phyloP scores from a whole-genome alignment of 2,797 vertebrate species.

The Tangara arthus region DNA sequence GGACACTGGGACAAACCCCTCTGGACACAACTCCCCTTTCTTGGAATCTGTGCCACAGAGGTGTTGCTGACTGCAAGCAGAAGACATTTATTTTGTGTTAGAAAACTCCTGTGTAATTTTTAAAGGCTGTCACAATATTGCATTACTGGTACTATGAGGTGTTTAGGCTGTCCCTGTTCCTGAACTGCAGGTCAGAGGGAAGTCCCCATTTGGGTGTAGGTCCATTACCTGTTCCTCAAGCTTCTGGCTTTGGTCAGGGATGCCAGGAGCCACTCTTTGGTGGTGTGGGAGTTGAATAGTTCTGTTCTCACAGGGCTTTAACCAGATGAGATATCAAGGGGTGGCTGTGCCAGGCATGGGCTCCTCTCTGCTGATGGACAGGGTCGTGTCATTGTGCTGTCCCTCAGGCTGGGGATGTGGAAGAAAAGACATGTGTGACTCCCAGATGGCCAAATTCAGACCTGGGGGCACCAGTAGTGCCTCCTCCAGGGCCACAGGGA shows the following conservation, averaged over 20 bases:
- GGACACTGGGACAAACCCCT: background rate
- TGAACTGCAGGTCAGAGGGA: background rate
- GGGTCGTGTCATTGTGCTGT: rapidly evolving
- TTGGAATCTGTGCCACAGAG: background rate
- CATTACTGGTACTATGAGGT: background rate
- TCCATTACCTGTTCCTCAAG: background rate
- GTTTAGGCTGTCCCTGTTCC: background rate
- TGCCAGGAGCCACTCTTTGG: background rate
- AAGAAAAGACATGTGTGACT: rapidly evolving
- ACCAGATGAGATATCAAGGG: background rate
- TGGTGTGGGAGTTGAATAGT: rapidly evolving
- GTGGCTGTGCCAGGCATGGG: rapidly evolving
- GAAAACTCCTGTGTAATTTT: background rate
- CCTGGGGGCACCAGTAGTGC: background rate
- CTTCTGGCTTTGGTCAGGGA: background rate
- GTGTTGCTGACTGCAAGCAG: background rate
- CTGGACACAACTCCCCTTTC: background rate
- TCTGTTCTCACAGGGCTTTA: background rate
- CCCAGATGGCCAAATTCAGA: background rate
- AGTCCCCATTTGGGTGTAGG: rapidly evolving
- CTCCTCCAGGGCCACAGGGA: background rate
- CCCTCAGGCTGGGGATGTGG: background rate
- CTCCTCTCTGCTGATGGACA: background rate
- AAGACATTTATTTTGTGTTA: background rate
- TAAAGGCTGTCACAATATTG: rapidly evolving